These are phyloP conservation scores for Podilymbus podiceps DNA, from an alignment of 2,113 vertebrate genomes.

Conservation along the genomic window DNA sequence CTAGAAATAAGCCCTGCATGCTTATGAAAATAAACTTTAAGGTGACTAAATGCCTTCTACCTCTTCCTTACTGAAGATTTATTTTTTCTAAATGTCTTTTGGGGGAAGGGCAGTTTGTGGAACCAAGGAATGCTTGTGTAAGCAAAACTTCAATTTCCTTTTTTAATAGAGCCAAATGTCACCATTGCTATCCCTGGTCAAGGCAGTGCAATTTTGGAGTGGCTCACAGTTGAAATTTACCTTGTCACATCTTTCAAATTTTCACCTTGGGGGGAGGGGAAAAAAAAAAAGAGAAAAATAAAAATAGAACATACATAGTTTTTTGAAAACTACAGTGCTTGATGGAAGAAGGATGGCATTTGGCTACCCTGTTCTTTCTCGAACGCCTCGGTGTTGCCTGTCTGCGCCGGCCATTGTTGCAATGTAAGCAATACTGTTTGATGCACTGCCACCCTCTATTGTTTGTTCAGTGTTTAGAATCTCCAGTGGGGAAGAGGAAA, in stretches of 20 bases:
- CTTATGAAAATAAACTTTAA: conserved; percentile 82
- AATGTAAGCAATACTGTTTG: conserved; percentile 98
- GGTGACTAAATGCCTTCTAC: conserved; percentile 91
- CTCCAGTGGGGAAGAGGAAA: conserved; percentile 99
- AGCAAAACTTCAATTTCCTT: conserved; percentile 70
- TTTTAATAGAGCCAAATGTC: conserved; percentile 79
- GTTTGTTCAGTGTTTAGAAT: conserved; percentile 99
- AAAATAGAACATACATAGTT: background rate
- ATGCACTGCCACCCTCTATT: conserved; percentile 99
- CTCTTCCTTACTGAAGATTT: conserved; percentile 96
- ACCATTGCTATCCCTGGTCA: conserved; percentile 76
- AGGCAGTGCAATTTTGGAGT: conserved; percentile 79
- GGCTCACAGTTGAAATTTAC: conserved; percentile 71
- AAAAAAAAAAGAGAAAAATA: background rate
- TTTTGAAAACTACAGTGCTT: conserved; percentile 79
- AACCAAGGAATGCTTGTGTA: conserved; percentile 66
- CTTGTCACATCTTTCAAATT: conserved; percentile 67
- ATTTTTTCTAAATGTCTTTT: conserved; percentile 64
- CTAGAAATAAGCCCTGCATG: conserved; percentile 80
- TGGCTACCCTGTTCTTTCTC: conserved; percentile 88
- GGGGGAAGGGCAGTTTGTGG: conserved; percentile 82
- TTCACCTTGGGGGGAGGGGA: conserved; percentile 27
- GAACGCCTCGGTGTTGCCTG: conserved; percentile 92
- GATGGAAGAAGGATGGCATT: conserved; percentile 86
- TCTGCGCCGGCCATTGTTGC: conserved; percentile 92